Evolutionary conservation across 2,888 invertebrate genomes (phyloP).

Genomic region (Formica aserva): DNA sequence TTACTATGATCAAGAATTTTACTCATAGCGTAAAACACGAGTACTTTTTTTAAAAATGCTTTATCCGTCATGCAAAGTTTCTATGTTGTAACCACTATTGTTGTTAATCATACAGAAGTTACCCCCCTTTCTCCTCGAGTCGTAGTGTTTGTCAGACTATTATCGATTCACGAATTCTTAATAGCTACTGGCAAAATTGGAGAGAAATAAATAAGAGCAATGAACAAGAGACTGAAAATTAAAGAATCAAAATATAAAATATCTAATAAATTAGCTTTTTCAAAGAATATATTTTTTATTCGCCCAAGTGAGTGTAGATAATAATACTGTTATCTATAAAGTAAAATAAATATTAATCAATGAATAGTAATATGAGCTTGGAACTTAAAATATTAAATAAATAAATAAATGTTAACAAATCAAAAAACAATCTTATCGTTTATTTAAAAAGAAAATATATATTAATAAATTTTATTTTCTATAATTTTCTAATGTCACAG

Average conservation of each 20-base stretch:
- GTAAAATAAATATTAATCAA: not conserved
- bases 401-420: no score
- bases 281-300: not conserved
- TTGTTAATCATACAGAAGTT: slow-evolving; percentile 33
- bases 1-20: not conserved
- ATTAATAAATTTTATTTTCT: no score
- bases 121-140: not conserved
- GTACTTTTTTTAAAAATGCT: not conserved
- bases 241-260: not conserved
- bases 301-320: no score
- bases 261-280: no score
- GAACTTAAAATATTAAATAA: no score
- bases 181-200: slow-evolving; percentile 34
- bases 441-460: no score
- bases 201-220: slow-evolving; percentile 29
- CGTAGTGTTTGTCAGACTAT: slow-evolving; percentile 48
- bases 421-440: no score
- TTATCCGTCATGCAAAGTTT: not conserved
- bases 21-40: not conserved
- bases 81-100: slow-evolving; percentile 50
- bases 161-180: slow-evolving; percentile 65
- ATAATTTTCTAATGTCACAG: no score
- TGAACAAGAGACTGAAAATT: slow-evolving; percentile 25
- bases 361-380: no score
- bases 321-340: no score